phyloP scores from a whole-genome alignment of 2,888 invertebrate genomes.

The Drosophila nigricruria region DNA sequence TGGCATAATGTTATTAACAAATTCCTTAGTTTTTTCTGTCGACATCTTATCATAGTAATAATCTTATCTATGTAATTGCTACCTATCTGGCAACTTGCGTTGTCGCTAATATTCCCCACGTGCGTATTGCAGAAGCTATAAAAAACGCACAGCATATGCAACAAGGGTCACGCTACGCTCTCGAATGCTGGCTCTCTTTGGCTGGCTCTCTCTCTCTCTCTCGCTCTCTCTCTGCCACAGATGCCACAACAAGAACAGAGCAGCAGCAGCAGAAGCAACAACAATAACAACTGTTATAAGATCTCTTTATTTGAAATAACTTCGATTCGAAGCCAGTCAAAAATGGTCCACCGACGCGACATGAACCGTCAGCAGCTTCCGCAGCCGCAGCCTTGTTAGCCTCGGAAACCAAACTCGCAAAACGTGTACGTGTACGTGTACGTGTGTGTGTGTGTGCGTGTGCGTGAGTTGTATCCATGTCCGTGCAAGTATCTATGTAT shows the following conservation, averaged over 20 bases:
- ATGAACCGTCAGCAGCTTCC: slow-evolving; percentile 79
- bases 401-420: slow-evolving; percentile 59
- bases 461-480: slow-evolving; percentile 20
- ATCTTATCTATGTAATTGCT: not conserved
- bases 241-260: slow-evolving; percentile 41
- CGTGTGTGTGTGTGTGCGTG: slow-evolving; percentile 24
- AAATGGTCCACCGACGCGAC: slow-evolving; percentile 85
- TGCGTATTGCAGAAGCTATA: slow-evolving; percentile 31
- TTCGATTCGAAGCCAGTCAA: slow-evolving; percentile 81
- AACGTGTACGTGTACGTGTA: slow-evolving; percentile 20
- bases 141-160: slow-evolving; percentile 49
- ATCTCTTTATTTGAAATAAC: slow-evolving; percentile 56
- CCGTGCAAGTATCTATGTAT: slow-evolving; percentile 20
- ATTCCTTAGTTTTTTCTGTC: not conserved
- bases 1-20: not conserved
- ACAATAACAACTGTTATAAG: slow-evolving; percentile 52
- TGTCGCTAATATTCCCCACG: slow-evolving; percentile 42
- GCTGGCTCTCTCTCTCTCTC: not conserved
- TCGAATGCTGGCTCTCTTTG: slow-evolving; percentile 16
- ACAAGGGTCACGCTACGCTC: slow-evolving; percentile 56
- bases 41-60: not conserved
- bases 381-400: slow-evolving; percentile 51
- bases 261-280: slow-evolving; percentile 9
- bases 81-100: slow-evolving; percentile 43
- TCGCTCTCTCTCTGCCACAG: not conserved